Conservation (phyloP, 1,140 invertebrate genomes). For the Himalopsyche phryganea region DNA sequence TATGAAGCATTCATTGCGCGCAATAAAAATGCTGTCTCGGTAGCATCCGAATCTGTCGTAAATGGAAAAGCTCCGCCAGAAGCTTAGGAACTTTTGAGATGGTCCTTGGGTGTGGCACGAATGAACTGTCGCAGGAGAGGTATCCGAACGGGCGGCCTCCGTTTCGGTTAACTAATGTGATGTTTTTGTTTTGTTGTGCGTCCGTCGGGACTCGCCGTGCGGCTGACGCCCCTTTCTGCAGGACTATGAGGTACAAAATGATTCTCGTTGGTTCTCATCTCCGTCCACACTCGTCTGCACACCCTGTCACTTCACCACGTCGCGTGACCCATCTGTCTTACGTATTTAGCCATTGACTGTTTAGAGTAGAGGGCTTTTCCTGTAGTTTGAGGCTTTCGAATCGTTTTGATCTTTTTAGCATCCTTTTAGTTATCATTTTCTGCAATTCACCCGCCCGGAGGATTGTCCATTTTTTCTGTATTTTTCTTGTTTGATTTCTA, state of each 20-base stretch:
- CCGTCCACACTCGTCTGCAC: conserved; percentile 43
- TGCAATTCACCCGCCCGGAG: conserved; percentile 30
- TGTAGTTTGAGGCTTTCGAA: conserved; percentile 59
- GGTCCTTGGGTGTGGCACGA: conserved; percentile 70
- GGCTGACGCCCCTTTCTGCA: conserved; percentile 52
- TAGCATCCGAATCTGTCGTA: background rate
- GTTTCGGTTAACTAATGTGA: conserved; percentile 30
- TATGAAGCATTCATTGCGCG: background rate
- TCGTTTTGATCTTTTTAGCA: conserved; percentile 55
- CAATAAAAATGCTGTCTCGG: background rate
- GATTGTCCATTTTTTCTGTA: conserved; percentile 25
- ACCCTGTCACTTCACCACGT: conserved; percentile 44
- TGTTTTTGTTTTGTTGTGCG: conserved; percentile 50
- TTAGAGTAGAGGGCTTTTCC: conserved; percentile 57
- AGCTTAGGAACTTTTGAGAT: conserved; percentile 93
- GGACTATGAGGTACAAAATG: conserved; percentile 71
- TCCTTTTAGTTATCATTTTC: conserved; percentile 50
- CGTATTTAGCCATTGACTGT: conserved; percentile 49
- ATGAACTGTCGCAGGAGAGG: conserved; percentile 37
- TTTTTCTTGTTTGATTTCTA: conserved; percentile 21
- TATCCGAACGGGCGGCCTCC: too few species aligned
- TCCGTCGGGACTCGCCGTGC: conserved; percentile 50
- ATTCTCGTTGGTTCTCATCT: conserved; percentile 53
- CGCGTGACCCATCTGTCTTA: conserved; percentile 40
- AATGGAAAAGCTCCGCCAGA: conserved; percentile 37